Conservation (phyloP, 2,888 invertebrate genomes). For the Stratiomys singularior region DNA sequence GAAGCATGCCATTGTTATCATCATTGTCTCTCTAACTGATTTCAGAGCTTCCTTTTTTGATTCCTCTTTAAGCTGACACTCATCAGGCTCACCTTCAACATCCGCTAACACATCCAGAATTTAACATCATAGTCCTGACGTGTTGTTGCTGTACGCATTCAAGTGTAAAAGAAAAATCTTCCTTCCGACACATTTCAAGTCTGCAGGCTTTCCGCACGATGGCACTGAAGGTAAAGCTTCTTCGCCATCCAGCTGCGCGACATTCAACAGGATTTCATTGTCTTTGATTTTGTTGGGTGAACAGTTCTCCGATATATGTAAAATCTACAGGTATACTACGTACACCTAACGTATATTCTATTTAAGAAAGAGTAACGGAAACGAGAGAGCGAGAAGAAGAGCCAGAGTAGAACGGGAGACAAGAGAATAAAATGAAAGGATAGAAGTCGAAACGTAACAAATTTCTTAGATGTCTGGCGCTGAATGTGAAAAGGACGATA, state of each 20-base stretch:
- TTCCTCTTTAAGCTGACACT: background rate
- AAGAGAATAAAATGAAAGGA: no score
- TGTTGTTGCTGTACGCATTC: background rate
- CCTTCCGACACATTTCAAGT: slow-evolving; percentile 20
- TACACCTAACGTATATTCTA: no score
- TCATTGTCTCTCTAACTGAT: background rate
- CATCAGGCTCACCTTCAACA: background rate
- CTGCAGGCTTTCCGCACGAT: slow-evolving; percentile 45
- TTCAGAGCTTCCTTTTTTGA: background rate
- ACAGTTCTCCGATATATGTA: slow-evolving; percentile 16
- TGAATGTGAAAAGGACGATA: background rate
- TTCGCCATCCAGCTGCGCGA: background rate
- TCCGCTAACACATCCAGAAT: background rate
- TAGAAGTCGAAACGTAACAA: no score
- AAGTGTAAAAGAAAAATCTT: slow-evolving; percentile 13
- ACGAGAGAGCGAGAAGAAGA: no score
- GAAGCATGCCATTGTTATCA: background rate
- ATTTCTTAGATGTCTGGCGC: slow-evolving; percentile 12
- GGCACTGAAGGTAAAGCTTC: slow-evolving; percentile 37
- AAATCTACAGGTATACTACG: background rate
- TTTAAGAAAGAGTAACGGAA: no score
- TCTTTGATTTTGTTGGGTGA: slow-evolving; percentile 11
- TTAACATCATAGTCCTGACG: background rate
- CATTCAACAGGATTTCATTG: slow-evolving; percentile 42
- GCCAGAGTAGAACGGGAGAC: no score